Evolutionary conservation across 2,888 invertebrate genomes (phyloP), one percentile per base, ranked within the genome.

Genomic region (Cyclophora punctaria): DNA sequence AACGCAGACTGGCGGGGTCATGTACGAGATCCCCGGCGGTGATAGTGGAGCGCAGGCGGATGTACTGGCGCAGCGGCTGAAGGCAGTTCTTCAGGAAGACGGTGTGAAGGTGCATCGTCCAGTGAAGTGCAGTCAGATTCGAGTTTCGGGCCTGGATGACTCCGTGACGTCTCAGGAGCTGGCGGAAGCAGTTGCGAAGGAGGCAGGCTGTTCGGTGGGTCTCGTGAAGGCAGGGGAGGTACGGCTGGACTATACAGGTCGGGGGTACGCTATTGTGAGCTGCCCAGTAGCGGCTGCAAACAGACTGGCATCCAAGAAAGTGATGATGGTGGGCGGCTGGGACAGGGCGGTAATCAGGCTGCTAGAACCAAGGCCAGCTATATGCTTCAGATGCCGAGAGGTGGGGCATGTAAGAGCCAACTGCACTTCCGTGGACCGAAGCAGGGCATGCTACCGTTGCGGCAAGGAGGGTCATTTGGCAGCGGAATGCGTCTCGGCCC

Each of bases 351-450:
- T 37, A 3, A 52, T 58, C 0, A 41, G 34, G 3, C 33, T 58
- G 3, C 49, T 60, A 5, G 35, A 47, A 3, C 44, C 52, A 0
- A 42, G 53, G 7, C 50, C 58, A 0, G 1, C 46, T 34, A 41
- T 52, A 4, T 63, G 62, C 50, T 64, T 44, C 37, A 47, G 55
- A 0, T 60, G 64, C 45, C 50, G 59, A 0, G 46, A 48, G 7
- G 7, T 3, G 0, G 62, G 63, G 2, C 58, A 63, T 35, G 53
- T 58, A 0, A 37, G 56, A 3, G 51, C 20, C 7, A 40, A 48
- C 3, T 62, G 57, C 48, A 43, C 33, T 0, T 5, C 47, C 0
- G 45, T 46, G 3, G 57, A 49, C 48, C 51, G 49, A 3, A 53
- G 48, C 44, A 48, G 6, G 0, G 4, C 35, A 3, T 61, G 63